These are phyloP conservation scores for Heteropelma amictum DNA, from an alignment of 2,888 invertebrate species.

Conservation along the genomic window DNA sequence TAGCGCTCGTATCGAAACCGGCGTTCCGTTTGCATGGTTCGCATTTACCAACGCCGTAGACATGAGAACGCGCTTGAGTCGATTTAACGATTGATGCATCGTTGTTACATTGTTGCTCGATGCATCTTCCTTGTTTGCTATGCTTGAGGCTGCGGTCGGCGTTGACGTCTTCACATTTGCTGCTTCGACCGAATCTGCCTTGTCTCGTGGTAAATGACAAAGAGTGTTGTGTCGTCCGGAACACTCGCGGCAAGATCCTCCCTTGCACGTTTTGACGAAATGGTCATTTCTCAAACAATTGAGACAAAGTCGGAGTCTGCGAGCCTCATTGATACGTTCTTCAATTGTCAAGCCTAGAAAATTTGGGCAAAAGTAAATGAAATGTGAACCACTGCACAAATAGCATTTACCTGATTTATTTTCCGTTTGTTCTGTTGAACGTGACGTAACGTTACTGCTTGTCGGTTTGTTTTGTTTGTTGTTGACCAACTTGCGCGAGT, in stretches of 20 bases:
- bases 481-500: too few relatives aligned
- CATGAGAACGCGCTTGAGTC: constrained; percentile 31
- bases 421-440: too few relatives aligned
- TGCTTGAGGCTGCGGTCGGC: too few relatives aligned
- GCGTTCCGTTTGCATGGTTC: constrained; percentile 21
- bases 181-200: too few relatives aligned
- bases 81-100: constrained; percentile 20
- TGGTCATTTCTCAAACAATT: background rate
- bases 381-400: too few relatives aligned
- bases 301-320: background rate
- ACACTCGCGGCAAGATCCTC: background rate
- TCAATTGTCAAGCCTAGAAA: too few relatives aligned
- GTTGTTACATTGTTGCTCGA: constrained; percentile 25
- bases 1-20: constrained; percentile 6
- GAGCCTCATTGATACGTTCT: background rate
- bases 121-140: background rate
- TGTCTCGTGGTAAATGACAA: constrained; percentile 13
- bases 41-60: constrained; percentile 20
- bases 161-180: too few relatives aligned
- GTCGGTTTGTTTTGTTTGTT: too few relatives aligned
- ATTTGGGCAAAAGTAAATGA: too few relatives aligned
- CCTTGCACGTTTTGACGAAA: too few relatives aligned
- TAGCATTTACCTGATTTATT: too few relatives aligned
- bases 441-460: too few relatives aligned
- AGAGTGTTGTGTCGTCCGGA: constrained; percentile 3